Evolutionary conservation across 2,113 vertebrate species (phyloP).

Genomic region (Tympanuchus pallidicinctus): DNA sequence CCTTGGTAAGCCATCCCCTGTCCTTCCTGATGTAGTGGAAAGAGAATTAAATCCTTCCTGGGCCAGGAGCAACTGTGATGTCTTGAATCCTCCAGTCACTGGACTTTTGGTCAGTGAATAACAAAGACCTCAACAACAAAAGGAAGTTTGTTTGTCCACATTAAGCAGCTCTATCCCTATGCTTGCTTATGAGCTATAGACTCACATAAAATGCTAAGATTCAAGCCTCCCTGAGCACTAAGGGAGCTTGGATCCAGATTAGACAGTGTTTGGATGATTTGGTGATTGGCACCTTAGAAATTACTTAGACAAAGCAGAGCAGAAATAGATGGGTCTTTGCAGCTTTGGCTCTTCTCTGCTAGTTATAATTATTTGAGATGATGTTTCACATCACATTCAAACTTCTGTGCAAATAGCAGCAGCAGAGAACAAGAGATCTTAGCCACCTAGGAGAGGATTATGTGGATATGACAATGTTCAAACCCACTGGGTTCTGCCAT

Average conservation of each 20-base stretch:
- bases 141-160: background rate
- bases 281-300: conserved; percentile 64
- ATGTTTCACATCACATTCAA: conserved; percentile 65
- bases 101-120: background rate
- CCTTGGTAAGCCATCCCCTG: background rate
- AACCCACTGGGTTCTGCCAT: conserved; percentile 71
- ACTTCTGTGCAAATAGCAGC: conserved; percentile 44
- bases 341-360: conserved; percentile 65
- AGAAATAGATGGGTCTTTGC: conserved; percentile 65
- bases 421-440: conserved; percentile 46
- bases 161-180: background rate
- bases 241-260: background rate
- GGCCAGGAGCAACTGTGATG: background rate
- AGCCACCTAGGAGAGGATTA: conserved; percentile 67
- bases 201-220: background rate
- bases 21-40: background rate
- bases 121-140: background rate
- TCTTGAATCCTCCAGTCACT: background rate
- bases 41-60: background rate
- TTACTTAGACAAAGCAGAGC: conserved; percentile 29
- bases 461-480: conserved; percentile 67
- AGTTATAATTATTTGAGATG: conserved; percentile 73
- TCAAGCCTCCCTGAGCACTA: background rate
- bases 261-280: conserved; percentile 55
- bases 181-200: background rate